A percentile compares a stretch with the other conserved stretches of the same genome.
Conservation (phyloP, 2,888 invertebrate genomes). For the Eupsilia transversa region DNA sequence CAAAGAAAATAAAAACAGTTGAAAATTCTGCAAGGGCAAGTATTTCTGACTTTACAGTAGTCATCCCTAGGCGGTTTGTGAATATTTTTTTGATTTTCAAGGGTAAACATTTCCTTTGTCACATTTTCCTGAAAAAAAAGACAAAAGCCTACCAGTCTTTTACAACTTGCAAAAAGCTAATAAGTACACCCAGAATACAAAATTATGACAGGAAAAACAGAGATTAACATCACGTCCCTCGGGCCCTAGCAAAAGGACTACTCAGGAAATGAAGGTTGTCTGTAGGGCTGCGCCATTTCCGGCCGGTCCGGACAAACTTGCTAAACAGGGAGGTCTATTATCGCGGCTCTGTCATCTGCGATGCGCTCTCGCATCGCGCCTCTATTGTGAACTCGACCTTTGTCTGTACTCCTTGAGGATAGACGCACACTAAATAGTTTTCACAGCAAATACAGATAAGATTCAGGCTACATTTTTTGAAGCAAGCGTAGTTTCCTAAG, state of each 20-base stretch:
- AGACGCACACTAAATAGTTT: conserved; percentile 52
- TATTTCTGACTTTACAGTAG: neutral
- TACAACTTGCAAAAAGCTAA: conserved; percentile 48
- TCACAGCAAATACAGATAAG: conserved; percentile 3
- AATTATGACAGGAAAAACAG: conserved; percentile 66
- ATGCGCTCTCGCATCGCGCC: conserved; percentile 75
- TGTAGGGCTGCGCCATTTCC: conserved; percentile 85
- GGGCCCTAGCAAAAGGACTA: conserved; percentile 77
- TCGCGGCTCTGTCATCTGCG: conserved; percentile 79
- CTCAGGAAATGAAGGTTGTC: conserved; percentile 88
- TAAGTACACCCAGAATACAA: conserved; percentile 54
- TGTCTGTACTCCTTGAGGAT: conserved; percentile 62
- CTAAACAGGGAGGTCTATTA: conserved; percentile 81
- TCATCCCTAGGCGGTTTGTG: too few species aligned
- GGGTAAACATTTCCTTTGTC: conserved; percentile 22
- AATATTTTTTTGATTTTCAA: conserved; percentile 25
- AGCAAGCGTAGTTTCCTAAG: neutral
- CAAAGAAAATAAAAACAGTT: neutral
- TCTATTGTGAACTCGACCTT: conserved; percentile 73
- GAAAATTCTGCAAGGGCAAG: neutral
- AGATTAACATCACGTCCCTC: conserved; percentile 67
- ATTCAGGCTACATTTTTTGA: neutral
- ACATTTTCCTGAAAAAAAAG: conserved; percentile 11
- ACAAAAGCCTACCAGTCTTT: conserved; percentile 34
- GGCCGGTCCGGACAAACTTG: conserved; percentile 79